Evolutionary conservation across 2,797 vertebrate species (phyloP).

Genomic region (Malacoraja senta): DNA sequence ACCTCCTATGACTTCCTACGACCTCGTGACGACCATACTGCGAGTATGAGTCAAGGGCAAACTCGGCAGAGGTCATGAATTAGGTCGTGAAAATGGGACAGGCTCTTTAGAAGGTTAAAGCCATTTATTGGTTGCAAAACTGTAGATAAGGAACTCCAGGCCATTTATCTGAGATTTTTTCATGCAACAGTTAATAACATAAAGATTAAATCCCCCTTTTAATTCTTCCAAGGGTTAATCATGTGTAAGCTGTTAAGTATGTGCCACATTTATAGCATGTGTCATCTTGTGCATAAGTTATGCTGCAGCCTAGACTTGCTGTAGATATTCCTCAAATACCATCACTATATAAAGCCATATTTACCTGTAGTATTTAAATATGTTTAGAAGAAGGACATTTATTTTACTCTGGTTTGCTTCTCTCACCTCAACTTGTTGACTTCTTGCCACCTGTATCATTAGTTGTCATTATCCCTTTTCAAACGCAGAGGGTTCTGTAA

Average conservation of each 20-base stretch:
- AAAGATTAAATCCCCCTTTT: not conserved
- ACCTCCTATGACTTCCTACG: no score
- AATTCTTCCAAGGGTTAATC: conserved; percentile 5
- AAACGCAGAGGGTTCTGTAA: not conserved
- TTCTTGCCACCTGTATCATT: not conserved
- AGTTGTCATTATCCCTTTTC: not conserved
- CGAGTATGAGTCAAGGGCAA: no score
- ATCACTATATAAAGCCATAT: not conserved
- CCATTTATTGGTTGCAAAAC: not conserved
- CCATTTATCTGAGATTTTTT: no score
- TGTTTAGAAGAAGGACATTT: not conserved
- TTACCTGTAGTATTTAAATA: not conserved
- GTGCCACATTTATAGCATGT: not conserved
- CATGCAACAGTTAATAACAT: not conserved
- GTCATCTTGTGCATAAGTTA: not conserved
- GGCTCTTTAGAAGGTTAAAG: not conserved
- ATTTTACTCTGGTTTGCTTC: not conserved
- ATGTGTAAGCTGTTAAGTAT: not conserved
- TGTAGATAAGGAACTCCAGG: not conserved
- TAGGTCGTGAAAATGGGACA: no score
- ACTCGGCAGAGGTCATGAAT: no score
- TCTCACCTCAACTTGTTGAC: not conserved
- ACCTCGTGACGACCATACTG: no score
- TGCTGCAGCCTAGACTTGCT: not conserved
- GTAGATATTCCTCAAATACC: not conserved